phyloP scores from a whole-genome alignment of 2,113 vertebrate genomes.

The Laticauda laticaudata region DNA sequence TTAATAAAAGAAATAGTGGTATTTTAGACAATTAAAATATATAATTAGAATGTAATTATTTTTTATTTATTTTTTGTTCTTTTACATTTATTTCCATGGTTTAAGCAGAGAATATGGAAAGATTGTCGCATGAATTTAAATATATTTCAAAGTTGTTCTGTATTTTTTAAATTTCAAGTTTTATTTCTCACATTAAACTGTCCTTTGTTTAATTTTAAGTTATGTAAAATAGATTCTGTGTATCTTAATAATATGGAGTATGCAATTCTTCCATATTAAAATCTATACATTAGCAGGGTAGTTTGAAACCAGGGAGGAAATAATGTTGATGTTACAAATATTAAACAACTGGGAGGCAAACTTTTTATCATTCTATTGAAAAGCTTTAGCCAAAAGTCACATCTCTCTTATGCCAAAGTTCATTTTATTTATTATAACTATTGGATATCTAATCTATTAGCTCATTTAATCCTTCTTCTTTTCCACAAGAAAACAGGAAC shows the following conservation, averaged over 20 bases:
- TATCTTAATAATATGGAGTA: background rate
- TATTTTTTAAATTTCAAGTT: background rate
- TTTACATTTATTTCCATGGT: background rate
- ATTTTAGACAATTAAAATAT: background rate
- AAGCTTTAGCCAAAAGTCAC: background rate
- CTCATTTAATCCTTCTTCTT: background rate
- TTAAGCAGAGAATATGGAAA: background rate
- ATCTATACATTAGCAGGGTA: background rate
- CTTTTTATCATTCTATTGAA: background rate
- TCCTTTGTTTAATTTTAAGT: background rate
- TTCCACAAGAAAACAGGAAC: conserved; percentile 1
- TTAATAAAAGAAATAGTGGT: background rate
- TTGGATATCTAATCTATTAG: background rate
- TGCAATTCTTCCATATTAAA: background rate
- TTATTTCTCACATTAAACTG: background rate
- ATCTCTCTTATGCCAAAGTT: background rate
- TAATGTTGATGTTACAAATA: background rate
- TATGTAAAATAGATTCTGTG: background rate
- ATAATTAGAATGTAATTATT: background rate
- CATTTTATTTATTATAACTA: background rate
- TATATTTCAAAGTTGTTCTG: background rate
- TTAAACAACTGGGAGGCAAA: background rate
- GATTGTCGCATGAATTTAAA: background rate
- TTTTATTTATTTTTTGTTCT: background rate
- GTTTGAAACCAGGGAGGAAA: background rate